Evolutionary conservation across 2,113 vertebrate genomes (phyloP).

Genomic region (Petromus typicus): DNA sequence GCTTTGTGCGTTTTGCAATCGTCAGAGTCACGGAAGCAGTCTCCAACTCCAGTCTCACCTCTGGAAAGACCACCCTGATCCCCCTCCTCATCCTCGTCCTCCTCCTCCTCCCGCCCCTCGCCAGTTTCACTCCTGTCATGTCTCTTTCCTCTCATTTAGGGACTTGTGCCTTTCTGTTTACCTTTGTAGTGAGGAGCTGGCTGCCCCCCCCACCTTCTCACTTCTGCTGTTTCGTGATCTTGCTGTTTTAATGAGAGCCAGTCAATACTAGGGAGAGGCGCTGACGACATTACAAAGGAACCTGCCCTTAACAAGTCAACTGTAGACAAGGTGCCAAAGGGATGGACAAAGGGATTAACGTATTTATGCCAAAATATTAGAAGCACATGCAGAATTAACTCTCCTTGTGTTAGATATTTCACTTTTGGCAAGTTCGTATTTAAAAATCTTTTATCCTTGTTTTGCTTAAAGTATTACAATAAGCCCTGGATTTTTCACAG

Average conservation of each 20-base stretch:
- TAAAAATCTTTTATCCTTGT: conserved; percentile 69
- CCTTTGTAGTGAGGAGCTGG: conserved; percentile 64
- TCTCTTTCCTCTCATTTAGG: conserved; percentile 83
- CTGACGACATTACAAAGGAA: conserved; percentile 71
- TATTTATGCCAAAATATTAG: conserved; percentile 76
- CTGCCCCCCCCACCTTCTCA: conserved; percentile 64
- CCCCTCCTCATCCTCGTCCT: background rate
- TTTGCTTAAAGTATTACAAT: conserved; percentile 78
- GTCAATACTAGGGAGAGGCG: conserved; percentile 54
- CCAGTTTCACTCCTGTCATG: conserved; percentile 84
- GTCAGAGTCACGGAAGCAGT: background rate
- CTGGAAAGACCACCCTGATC: background rate
- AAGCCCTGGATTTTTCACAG: conserved; percentile 71
- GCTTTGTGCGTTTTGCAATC: conserved; percentile 1
- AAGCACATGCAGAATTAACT: conserved; percentile 67
- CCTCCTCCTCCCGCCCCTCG: conserved; percentile 16
- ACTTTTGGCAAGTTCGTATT: conserved; percentile 65
- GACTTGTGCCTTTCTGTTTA: conserved; percentile 70
- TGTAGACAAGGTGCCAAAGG: conserved; percentile 66
- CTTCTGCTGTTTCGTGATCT: conserved; percentile 73
- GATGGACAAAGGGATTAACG: conserved; percentile 72
- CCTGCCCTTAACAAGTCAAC: conserved; percentile 66
- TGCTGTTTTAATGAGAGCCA: conserved; percentile 67
- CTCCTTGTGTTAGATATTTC: conserved; percentile 36
- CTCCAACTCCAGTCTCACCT: background rate